Conservation (phyloP, 2,888 invertebrate species). For the Oxyscelio sp. region DNA sequence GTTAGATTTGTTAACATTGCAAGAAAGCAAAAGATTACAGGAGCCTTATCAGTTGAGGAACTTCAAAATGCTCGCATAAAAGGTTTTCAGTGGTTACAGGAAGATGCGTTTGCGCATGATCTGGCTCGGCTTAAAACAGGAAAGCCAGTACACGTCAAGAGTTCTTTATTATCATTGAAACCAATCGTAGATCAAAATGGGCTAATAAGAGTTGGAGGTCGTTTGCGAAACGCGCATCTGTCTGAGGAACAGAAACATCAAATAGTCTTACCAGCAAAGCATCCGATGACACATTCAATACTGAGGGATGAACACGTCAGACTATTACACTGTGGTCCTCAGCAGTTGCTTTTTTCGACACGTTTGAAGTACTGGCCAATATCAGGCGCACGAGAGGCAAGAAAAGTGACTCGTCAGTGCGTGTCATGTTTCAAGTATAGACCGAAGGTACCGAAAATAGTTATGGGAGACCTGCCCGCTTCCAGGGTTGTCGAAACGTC, state of each 20-base stretch:
- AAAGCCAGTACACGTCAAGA: neutral
- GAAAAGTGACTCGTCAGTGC: slow-evolving; percentile 34
- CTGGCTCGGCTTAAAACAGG: neutral
- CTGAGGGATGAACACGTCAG: neutral
- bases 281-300: neutral
- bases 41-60: slow-evolving; percentile 3
- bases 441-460: slow-evolving; percentile 26
- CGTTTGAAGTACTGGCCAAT: slow-evolving; percentile 1
- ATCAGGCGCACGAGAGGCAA: too few relatives aligned
- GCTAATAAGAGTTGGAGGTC: slow-evolving; percentile 15
- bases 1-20: slow-evolving; percentile 6
- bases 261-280: slow-evolving; percentile 28
- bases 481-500: slow-evolving; percentile 6
- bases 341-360: slow-evolving; percentile 1
- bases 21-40: neutral
- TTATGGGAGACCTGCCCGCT: slow-evolving; percentile 44
- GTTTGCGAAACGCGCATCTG: slow-evolving; percentile 2
- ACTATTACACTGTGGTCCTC: neutral
- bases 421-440: slow-evolving; percentile 44
- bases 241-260: slow-evolving; percentile 21
- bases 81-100: slow-evolving; percentile 28
- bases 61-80: neutral
- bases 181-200: slow-evolving; percentile 7
- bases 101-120: slow-evolving; percentile 11
- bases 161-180: slow-evolving; percentile 6